phyloP scores from a whole-genome alignment of 2,888 invertebrate species.

The Zelleria hepariella region DNA sequence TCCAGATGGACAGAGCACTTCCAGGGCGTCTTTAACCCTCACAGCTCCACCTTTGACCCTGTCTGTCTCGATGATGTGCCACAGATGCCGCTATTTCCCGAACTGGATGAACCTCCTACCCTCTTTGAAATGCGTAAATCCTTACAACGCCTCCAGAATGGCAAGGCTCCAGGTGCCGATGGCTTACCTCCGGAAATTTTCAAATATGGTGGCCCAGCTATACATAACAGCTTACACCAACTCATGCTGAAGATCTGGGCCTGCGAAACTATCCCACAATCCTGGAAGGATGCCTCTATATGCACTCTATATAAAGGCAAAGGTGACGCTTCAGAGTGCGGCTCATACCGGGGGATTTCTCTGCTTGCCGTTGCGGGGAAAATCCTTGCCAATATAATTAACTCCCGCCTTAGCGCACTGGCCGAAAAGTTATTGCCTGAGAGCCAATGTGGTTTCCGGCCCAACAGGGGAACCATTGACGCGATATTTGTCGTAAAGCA shows the following conservation, averaged over 20 bases:
- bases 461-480: no score
- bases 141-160: background rate
- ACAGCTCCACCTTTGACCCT: background rate
- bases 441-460: no score
- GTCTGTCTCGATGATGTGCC: background rate
- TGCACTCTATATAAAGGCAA: background rate
- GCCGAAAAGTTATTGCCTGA: background rate
- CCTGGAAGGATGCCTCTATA: background rate
- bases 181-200: background rate
- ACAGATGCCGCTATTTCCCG: background rate
- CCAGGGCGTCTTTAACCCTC: background rate
- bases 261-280: background rate
- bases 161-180: background rate
- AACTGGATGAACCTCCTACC: background rate
- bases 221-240: background rate
- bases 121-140: background rate
- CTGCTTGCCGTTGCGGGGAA: conserved; percentile 2
- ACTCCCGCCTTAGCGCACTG: no score
- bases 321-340: background rate
- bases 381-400: background rate
- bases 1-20: background rate
- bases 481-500: background rate
- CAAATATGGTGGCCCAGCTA: background rate
- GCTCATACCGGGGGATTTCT: no score
- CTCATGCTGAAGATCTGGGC: background rate